Base-by-base conservation (phyloP, 2,797 vertebrate species). In the Premnoplex brunnescens region DNA sequence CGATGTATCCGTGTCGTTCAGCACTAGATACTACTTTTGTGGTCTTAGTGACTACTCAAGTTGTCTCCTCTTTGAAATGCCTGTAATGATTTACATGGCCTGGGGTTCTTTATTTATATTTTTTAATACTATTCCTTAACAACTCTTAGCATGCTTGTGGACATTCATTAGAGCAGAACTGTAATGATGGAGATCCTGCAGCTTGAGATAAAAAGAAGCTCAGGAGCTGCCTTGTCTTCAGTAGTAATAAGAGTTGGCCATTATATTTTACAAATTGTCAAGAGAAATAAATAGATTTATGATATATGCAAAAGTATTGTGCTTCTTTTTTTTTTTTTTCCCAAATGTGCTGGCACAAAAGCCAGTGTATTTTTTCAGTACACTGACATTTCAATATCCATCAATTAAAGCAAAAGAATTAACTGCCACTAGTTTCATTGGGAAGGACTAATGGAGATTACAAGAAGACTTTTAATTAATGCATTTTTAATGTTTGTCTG, bases 351-450 rank as follows among this genome's bases (percentile, higher is more conserved):
- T 69, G 11, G 3, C 46, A 75, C 86, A 89, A 93, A 85, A 69
- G 10, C 20, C 34, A 12, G n/a, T 73, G 37, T 93, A 69, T 91
- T 92, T 76, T 46, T 88, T 75, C 22, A 9, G 8, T 93, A 44
- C 44, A 18, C 32, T 91, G 75, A 64, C 78, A 83, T 68, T 95
- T 87, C 81, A 87, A 87, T 95, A 91, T 92, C 56, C 72, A 92
- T 91, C 84, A 95, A 92, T 95, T 94, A 91, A 85, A 93, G 44
- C 41, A 64, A 68, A 90, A 71, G 6, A 76, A 92, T 94, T 89
- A 94, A 51, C 37, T 91, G 74, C 56, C 64, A 83, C 59, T 80
- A 19, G 21, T 89, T 86, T 89, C 52, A 74, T 54, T 71, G 71
- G 24, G 49, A 74, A 87, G 56, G 20, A 43, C 37, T 67, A 89